Percentiles rank a stretch among this genome's conserved stretches.
phyloP scores from a whole-genome alignment of 2,888 invertebrate genomes.

The Cenopis cana region DNA sequence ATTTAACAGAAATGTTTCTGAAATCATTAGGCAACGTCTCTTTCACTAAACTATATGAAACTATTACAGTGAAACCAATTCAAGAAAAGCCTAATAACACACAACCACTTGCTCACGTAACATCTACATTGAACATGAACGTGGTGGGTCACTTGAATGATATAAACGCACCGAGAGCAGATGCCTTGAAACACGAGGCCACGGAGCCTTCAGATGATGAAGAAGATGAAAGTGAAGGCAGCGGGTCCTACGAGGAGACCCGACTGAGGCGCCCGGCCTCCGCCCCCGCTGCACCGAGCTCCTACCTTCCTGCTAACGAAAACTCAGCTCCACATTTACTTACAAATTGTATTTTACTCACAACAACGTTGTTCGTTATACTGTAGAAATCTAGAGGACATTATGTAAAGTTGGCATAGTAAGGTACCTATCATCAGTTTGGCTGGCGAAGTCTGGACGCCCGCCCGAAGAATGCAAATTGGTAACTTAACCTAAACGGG shows the following conservation, averaged over 20 bases:
- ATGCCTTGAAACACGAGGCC: constrained; percentile 70
- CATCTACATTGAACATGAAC: constrained; percentile 46
- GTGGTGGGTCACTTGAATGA: constrained; percentile 47
- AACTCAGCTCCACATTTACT: constrained; percentile 58
- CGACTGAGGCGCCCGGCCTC: constrained; percentile 64
- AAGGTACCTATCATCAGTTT: constrained; percentile 27
- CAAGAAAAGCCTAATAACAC: constrained; percentile 41
- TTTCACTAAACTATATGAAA: constrained; percentile 58
- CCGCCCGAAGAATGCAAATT: constrained; percentile 25
- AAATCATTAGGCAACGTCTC: constrained; percentile 64
- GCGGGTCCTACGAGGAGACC: constrained; percentile 69
- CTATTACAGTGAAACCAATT: constrained; percentile 54
- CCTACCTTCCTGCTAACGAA: constrained; percentile 70
- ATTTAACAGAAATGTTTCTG: constrained; percentile 62
- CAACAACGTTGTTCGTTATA: constrained; percentile 50
- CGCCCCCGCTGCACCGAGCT: constrained; percentile 75
- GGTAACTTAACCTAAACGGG: constrained; percentile 28
- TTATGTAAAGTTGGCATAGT: constrained; percentile 27
- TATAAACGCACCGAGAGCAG: constrained; percentile 60
- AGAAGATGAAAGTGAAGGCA: constrained; percentile 77
- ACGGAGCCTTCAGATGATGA: constrained; percentile 77
- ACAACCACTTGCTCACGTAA: constrained; percentile 41
- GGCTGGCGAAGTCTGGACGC: constrained; percentile 19
- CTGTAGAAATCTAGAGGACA: constrained; percentile 52
- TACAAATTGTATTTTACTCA: constrained; percentile 48